Conservation (phyloP, 1,140 invertebrate species). For the Plectus sambesii region DNA sequence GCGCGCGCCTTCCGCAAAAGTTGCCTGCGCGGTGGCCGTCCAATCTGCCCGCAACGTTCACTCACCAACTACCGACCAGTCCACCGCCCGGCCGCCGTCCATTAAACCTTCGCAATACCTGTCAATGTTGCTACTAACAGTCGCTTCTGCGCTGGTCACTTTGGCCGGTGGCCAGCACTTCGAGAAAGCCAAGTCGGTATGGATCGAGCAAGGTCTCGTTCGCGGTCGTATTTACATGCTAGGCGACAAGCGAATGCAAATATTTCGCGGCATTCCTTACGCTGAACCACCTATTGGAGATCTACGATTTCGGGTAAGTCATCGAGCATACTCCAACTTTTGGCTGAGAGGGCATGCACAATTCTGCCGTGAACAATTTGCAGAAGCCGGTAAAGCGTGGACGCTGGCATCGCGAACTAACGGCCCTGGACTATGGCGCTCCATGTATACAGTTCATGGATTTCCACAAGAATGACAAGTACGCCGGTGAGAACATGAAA, state of each 20-base stretch:
- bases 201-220: slow-evolving; percentile 44
- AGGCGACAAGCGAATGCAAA: slow-evolving; percentile 37
- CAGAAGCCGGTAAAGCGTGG: slow-evolving; percentile 42
- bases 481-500: slow-evolving; percentile 34
- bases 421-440: slow-evolving; percentile 39
- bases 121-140: too few species aligned
- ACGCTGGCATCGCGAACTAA: slow-evolving; percentile 40
- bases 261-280: slow-evolving; percentile 41
- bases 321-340: background rate
- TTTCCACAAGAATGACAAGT: slow-evolving; percentile 40
- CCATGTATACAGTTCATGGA: slow-evolving; percentile 45
- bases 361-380: too few species aligned
- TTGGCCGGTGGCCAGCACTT: too few species aligned
- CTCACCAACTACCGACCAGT: too few species aligned
- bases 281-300: slow-evolving; percentile 37
- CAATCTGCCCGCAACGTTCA: too few species aligned
- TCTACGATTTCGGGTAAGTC: slow-evolving; percentile 21
- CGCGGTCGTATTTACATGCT: slow-evolving; percentile 44
- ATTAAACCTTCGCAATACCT: too few species aligned
- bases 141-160: too few species aligned
- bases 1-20: too few species aligned
- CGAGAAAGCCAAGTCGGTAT: slow-evolving; percentile 41
- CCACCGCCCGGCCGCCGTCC: too few species aligned
- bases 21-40: too few species aligned
- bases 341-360: background rate